Evolutionary conservation across 1,140 invertebrate genomes (phyloP).

Genomic region (Scaptomyza montana): DNA sequence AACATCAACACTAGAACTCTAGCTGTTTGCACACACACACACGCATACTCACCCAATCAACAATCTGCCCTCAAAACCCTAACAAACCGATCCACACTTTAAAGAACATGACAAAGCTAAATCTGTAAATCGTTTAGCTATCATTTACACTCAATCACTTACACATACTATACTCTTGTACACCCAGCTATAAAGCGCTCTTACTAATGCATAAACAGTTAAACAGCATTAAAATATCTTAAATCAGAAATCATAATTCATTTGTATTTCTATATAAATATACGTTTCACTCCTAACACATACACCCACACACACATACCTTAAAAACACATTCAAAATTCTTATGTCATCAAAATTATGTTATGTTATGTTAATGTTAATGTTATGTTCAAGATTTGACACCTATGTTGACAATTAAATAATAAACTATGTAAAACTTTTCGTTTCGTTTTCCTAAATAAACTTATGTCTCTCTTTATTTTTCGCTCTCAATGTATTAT

Average conservation of each 20-base stretch:
- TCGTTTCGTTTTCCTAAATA: slow-evolving; percentile 23
- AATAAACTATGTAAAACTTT: slow-evolving; percentile 45
- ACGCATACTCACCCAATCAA: slow-evolving; percentile 20
- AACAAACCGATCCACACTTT: slow-evolving; percentile 21
- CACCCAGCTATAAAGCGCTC: slow-evolving; percentile 33
- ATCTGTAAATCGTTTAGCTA: slow-evolving; percentile 36
- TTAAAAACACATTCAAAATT: slow-evolving; percentile 29
- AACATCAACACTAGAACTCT: slow-evolving; percentile 62
- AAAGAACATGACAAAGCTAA: slow-evolving; percentile 28
- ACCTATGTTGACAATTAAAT: slow-evolving; percentile 40
- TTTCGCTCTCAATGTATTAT: slow-evolving; percentile 43
- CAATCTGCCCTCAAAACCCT: slow-evolving; percentile 4
- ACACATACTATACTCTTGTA: slow-evolving; percentile 19
- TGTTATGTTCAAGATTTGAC: slow-evolving; percentile 49
- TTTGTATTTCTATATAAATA: slow-evolving; percentile 3
- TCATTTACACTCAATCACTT: slow-evolving; percentile 14
- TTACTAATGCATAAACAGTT: slow-evolving; percentile 19
- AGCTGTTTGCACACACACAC: slow-evolving; percentile 34
- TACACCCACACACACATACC: not conserved
- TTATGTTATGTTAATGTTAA: slow-evolving; percentile 50
- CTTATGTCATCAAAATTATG: slow-evolving; percentile 52
- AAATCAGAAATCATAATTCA: slow-evolving; percentile 11
- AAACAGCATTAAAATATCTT: not conserved
- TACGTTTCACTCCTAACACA: slow-evolving; percentile 21
- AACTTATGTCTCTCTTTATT: slow-evolving; percentile 18